Conservation (phyloP, 2,113 vertebrate species). For the Rhodinocichla rosea region DNA sequence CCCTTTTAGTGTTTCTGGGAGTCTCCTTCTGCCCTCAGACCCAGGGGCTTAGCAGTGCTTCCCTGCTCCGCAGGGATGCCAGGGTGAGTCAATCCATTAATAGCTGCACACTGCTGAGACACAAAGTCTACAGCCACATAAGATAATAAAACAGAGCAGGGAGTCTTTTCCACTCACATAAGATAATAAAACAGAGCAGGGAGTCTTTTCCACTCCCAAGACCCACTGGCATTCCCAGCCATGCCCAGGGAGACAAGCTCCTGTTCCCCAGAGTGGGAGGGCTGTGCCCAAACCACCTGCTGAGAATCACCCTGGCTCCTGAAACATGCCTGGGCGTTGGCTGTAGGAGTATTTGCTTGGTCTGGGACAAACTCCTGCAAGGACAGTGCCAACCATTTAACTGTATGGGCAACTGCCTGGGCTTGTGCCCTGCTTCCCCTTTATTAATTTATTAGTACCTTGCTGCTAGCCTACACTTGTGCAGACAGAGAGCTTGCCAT, state of each 20-base stretch:
- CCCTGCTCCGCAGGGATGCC: background rate
- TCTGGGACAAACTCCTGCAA: background rate
- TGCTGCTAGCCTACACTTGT: background rate
- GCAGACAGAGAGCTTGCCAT: background rate
- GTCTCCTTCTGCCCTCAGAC: background rate
- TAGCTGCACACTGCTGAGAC: background rate
- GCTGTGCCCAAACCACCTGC: background rate
- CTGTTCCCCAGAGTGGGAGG: background rate
- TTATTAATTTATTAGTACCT: background rate
- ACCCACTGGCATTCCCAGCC: background rate
- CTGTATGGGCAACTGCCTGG: background rate
- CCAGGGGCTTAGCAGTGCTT: background rate
- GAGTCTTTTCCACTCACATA: background rate
- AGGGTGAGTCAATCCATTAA: background rate
- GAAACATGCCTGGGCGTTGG: background rate
- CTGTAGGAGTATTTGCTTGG: background rate
- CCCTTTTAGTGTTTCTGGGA: background rate
- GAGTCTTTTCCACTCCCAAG: background rate
- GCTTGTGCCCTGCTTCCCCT: background rate
- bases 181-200: background rate
- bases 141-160: background rate
- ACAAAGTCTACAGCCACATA: background rate
- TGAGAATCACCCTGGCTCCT: background rate
- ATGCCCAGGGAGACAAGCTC: background rate
- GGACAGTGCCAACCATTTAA: background rate